Base-by-base conservation (phyloP, 2,113 vertebrate species). In the Todiramphus saurophagus region DNA sequence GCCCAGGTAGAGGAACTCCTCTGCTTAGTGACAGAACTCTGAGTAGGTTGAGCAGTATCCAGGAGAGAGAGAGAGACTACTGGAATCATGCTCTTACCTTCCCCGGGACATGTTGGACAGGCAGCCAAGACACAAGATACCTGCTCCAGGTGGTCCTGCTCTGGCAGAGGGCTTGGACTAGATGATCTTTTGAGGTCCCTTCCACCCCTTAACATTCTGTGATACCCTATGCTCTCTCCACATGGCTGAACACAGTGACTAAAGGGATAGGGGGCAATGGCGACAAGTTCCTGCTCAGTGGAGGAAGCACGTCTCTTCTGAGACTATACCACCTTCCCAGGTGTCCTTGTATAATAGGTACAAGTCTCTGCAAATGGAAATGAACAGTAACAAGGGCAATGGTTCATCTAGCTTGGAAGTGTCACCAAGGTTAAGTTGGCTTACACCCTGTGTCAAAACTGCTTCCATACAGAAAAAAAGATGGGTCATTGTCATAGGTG, bases 311-410 rank as follows among this genome's bases (percentile, higher is more conserved):
- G 41, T 59, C 58, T 23, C 33, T 33, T 59, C 58, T 59, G 33
- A 35, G 58, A 59, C 58, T n/a, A n/a, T 33, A n/a, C 20, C 58
- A n/a, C 33, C 33, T 59, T n/a, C 58, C 58, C 31, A 59, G 33
- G 20, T 59, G 19, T 33, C 33, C 58, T n/a, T 59, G 33, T 20
- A 8, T 59, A 59, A n/a, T n/a, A n/a, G 33, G 13, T 59, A 59
- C 16, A 28, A 55, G 28, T 16, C 28, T 55, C 27, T 55, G 53
- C 53, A 31, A 60, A 50, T 11, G 25, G n/a, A 80, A 64, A 5
- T 0, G 1, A 66, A 16, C 21, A 70, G 5, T 5, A 33, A 39
- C 0, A 2, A 72, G 48, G n/a, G 41, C 39, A 55, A 27, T 28
- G 31, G 43, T n/a, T 87, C 24, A 24, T 20, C 25, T 23, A 33